These are phyloP conservation scores for Cyphomyrmex costatus DNA, from an alignment of 1,140 invertebrate species.

Conservation along the genomic window DNA sequence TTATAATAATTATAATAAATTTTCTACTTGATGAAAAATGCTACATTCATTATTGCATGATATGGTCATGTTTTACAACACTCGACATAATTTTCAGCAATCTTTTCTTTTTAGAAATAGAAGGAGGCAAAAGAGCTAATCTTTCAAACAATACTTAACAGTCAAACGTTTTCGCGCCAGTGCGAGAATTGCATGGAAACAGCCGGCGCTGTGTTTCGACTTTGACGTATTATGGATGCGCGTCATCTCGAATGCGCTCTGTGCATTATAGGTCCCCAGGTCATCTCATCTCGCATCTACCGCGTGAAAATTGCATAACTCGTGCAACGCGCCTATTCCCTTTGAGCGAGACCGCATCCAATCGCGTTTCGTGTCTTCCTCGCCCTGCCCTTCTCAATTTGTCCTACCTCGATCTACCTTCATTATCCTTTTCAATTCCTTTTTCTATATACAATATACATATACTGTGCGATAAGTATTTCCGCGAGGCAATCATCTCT, in stretches of 20 bases:
- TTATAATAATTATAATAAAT: not conserved
- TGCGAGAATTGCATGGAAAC: slow-evolving; percentile 39
- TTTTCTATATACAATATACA: not conserved
- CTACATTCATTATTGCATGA: not conserved
- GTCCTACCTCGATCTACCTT: not conserved
- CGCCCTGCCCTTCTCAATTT: not conserved
- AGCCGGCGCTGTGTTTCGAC: not conserved
- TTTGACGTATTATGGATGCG: slow-evolving; percentile 13
- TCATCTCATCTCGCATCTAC: slow-evolving; percentile 13
- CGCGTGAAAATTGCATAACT: slow-evolving; percentile 46
- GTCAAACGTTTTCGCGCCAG: slow-evolving; percentile 40
- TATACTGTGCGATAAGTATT: not conserved
- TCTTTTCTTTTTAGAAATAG: not conserved
- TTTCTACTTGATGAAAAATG: not conserved
- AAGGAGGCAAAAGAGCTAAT: not conserved
- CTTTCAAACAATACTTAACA: slow-evolving; percentile 45
- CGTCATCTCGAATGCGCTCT: slow-evolving; percentile 30
- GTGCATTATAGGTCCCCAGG: not conserved
- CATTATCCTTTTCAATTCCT: not conserved
- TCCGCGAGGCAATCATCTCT: not conserved
- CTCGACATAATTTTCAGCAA: not conserved
- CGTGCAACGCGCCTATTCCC: slow-evolving; percentile 16
- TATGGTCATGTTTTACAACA: not conserved
- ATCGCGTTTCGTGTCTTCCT: not conserved
- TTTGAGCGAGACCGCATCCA: slow-evolving; percentile 4